phyloP scores from a whole-genome alignment of 2,797 vertebrate species.

The Delichon dasypus region DNA sequence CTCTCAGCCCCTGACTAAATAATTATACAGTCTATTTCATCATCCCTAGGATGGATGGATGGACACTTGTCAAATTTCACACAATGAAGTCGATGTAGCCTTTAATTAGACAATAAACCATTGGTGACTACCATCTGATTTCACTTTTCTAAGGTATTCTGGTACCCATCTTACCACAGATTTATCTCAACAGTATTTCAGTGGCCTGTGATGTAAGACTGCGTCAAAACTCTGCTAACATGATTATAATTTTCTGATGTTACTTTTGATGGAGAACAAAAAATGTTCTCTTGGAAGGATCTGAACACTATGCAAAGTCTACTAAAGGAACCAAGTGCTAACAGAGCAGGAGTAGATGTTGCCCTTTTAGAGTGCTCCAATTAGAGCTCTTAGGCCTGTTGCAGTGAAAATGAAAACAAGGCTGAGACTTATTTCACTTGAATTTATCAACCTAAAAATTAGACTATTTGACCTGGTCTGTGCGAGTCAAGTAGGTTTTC shows the following conservation, averaged over 20 bases:
- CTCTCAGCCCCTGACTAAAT: background rate
- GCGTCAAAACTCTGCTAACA: background rate
- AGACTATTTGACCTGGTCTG: background rate
- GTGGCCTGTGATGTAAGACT: background rate
- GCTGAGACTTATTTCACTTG: background rate
- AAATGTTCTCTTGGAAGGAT: background rate
- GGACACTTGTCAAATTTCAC: background rate
- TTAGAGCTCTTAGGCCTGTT: background rate
- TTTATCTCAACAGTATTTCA: background rate
- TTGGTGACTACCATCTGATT: background rate
- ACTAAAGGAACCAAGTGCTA: conserved; percentile 26
- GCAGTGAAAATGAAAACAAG: background rate
- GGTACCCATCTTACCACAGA: background rate
- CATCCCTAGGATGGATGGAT: background rate
- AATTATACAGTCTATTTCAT: background rate
- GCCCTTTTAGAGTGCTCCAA: background rate
- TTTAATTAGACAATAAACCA: background rate
- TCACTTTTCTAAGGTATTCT: background rate
- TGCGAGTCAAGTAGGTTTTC: background rate
- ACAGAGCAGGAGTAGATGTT: background rate
- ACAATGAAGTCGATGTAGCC: background rate
- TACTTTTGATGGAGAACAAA: background rate
- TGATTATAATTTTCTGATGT: background rate
- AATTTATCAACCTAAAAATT: background rate
- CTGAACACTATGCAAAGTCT: conserved; percentile 34